Base-by-base conservation (phyloP, 2,797 vertebrate species). In the Molossus molossus region DNA sequence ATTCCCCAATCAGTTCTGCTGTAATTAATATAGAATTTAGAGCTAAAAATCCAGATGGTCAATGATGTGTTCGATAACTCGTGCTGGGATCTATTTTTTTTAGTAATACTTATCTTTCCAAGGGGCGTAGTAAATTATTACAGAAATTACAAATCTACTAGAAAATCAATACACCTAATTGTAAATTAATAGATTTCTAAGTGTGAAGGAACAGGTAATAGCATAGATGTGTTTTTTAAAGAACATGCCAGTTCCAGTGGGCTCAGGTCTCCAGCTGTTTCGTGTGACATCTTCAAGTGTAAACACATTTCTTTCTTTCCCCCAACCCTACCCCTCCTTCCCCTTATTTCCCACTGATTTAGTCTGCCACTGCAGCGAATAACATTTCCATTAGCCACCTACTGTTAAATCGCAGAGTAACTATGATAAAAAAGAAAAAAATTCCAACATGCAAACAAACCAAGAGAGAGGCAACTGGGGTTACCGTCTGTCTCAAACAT, bases 21-120 rank as follows among this genome's bases (percentile, higher is more conserved):
- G 97, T 99, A 99, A 99, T 99, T 99, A 99, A 98, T 98, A 97
- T 55, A 97, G 98, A 99, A 98, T 98, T 98, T 98, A 96, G 98
- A 99, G 98, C 96, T 98, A 97, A 98, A 98, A 98, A 97, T 97
- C 48, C 97, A 97, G 97, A 95, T 96, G 25, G 94, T 93, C 94
- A 75, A 95, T 97, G 97, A 97, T 97, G 95, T 97, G 98, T 98
- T 99, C 98, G 98, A 98, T 98, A 98, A 98, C 96, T 98, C 57
- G 0, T 93, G 76, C 90, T 90, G 95, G 93, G 91, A 87, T 93
- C 96, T 98, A 88, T 88, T 96, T 98, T 94, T 92, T 96, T 95
- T 92, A 92, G 48, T 94, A 97, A 93, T 98, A 94, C 94, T 98
- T 98, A 97, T 98, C 97, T 98, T 98, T 97, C 95, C 76, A 98